Base-by-base conservation (phyloP, 1,140 invertebrate genomes). In the Drosophila teissieri region DNA sequence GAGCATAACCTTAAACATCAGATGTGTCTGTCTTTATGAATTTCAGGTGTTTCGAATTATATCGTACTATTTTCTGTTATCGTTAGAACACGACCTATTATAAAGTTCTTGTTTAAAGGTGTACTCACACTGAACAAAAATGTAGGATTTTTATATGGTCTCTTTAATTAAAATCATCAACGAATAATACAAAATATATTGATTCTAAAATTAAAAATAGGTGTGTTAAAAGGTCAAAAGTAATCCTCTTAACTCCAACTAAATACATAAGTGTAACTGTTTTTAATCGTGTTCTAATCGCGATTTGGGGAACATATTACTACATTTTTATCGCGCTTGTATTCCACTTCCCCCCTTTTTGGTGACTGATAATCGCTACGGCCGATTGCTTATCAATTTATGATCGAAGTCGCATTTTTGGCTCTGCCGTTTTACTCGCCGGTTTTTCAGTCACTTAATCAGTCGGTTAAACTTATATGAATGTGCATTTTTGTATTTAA, bases 321-420 rank as follows among this genome's bases (percentile, higher is more conserved):
- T 64, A 80, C 61, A 77, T 31, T 57, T 77, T 85, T 80, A 84
- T 77, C 72, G 72, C 56, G 19, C 48, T 36, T 22, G 24, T 73
- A 44, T 42, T 19, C 55, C 44, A 10, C 48, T 19, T 42, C 42
- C 22, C 22, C 54, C 6, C 44, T 42, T 37, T 42, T 36, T 46
- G 61, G 52, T 37, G 36, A 19, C 53, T 51, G 63, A 70, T 81
- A 86, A 78, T 86, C 83, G 64, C 44, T 53, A 45, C 40, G 55
- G 46, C 40, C 56, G 80, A 89, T 86, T 88, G 67, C 84, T 86
- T 86, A 88, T 86, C 84, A 86, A 73, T 83, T 86, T 83, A 73
- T 67, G 56, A 24, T 45, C 48, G 49, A 68, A 63, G 57, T 70
- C 52, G 61, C 40, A 42, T 78, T 48, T 56, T 69, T 56, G 37